Percentiles rank a stretch among this genome's conserved stretches.
Conservation (phyloP, 2,797 vertebrate species). For the Sciurus vulgaris region DNA sequence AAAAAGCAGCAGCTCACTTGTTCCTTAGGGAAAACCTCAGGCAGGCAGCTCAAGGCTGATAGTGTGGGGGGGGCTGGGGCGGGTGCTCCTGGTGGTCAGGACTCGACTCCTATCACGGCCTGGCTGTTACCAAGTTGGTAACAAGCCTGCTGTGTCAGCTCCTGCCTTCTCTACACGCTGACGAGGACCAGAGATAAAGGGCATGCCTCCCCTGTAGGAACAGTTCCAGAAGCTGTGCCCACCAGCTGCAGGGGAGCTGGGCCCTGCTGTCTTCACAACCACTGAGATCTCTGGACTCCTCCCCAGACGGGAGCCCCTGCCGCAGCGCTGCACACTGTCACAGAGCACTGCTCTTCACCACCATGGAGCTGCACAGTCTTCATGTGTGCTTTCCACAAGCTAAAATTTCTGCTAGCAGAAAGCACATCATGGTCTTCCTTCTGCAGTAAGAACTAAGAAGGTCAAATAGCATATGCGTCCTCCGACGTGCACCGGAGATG, state of each 20-base stretch:
- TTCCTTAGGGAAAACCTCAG: background rate
- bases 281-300: too few species aligned
- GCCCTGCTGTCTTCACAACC: background rate
- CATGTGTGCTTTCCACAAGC: too few species aligned
- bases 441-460: background rate
- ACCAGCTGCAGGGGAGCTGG: background rate
- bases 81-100: fast-evolving
- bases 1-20: background rate
- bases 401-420: background rate
- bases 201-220: too few species aligned
- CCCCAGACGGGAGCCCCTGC: background rate
- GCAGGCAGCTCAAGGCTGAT: background rate
- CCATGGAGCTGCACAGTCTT: background rate
- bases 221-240: background rate
- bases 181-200: background rate
- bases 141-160: background rate
- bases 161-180: background rate
- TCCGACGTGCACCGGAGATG: background rate
- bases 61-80: too few species aligned
- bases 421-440: background rate
- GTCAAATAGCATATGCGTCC: background rate
- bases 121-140: background rate
- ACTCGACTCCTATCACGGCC: background rate
- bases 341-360: too few species aligned
- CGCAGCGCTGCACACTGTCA: background rate